Base-by-base conservation (phyloP, 1,140 invertebrate species). In the Harpegnathos saltator region DNA sequence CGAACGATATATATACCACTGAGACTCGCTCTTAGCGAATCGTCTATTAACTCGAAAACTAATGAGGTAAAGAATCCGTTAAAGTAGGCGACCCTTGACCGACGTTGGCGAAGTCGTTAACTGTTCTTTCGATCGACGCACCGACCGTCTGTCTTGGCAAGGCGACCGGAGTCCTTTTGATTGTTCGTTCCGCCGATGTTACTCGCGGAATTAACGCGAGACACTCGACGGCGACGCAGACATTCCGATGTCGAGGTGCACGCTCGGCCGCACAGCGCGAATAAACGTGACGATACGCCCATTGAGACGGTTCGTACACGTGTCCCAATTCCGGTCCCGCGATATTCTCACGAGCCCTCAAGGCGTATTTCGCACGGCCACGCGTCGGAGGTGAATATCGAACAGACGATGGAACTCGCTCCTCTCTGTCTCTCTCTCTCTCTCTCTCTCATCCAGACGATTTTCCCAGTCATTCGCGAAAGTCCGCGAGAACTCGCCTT, bases 241-340 rank as follows among this genome's bases (percentile, higher is more conserved):
- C 38, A 44, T 44, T 44, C 9, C 15, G 19, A 63, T 48, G 9
- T 3, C 29, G 3, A 19, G 14, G 3, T 50, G 14, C 33, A 65
- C 7, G 7, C 65, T 52, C 19, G 38, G 56, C 14, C 15, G 52
- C 9, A 17, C 7, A 24, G 11, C 14, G 56, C 58, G n/a, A 19
- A 65, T 22, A 22, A 58, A 44, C 63, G 9, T 24, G 3, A 14
- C 29, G 22, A 69, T 68, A 68, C 62, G 22, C 15, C 15, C 22
- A 38, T 44, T 78, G 52, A n/a, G n/a, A 78, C 14, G 33, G 12
- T 69, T 19, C 38, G 22, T 48, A 1, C 52, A 71, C 52, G 24
- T 59, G 54, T 80, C 65, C 65, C 17, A 80, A 80, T 59, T 80
- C 69, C 29, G 24, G 11, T 78, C 22, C 19, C 17, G 61, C 50